Conservation (phyloP, 2,797 vertebrate genomes). For the Coendou prehensilis region DNA sequence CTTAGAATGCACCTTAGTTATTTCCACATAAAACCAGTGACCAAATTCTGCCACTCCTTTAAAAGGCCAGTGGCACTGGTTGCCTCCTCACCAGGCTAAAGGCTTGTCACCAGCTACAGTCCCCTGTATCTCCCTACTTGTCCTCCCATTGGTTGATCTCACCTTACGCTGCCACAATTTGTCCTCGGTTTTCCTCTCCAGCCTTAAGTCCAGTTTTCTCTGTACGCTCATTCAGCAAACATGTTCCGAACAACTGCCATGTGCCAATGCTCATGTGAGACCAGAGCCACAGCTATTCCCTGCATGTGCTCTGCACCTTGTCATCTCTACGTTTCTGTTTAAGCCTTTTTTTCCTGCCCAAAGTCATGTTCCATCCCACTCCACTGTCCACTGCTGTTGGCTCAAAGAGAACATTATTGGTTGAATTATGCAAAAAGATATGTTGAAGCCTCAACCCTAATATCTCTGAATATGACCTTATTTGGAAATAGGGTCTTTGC, state of each 20-base stretch:
- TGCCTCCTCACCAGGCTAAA: too few species aligned
- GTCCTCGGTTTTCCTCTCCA: neutral
- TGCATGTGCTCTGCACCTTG: fast-evolving
- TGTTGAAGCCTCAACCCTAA: neutral
- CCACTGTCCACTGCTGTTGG: fast-evolving
- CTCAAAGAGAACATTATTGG: fast-evolving
- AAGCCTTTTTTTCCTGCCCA: neutral
- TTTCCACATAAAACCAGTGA: neutral
- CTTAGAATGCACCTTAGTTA: neutral
- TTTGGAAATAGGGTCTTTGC: neutral
- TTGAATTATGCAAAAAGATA: neutral
- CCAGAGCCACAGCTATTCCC: fast-evolving
- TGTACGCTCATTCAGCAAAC: fast-evolving
- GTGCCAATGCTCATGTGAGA: fast-evolving
- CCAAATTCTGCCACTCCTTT: neutral
- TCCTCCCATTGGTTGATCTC: fast-evolving
- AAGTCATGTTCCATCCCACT: neutral
- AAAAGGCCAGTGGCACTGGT: neutral
- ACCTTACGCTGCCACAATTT: neutral
- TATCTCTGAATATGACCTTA: neutral
- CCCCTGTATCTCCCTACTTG: too few species aligned
- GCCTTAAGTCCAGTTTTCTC: neutral
- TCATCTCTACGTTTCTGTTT: fast-evolving
- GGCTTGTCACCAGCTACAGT: neutral
- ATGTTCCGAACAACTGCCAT: fast-evolving